Evolutionary conservation across 2,888 invertebrate species (phyloP), one percentile per base, ranked within the genome.

Genomic region (Blastobasis adustella): DNA sequence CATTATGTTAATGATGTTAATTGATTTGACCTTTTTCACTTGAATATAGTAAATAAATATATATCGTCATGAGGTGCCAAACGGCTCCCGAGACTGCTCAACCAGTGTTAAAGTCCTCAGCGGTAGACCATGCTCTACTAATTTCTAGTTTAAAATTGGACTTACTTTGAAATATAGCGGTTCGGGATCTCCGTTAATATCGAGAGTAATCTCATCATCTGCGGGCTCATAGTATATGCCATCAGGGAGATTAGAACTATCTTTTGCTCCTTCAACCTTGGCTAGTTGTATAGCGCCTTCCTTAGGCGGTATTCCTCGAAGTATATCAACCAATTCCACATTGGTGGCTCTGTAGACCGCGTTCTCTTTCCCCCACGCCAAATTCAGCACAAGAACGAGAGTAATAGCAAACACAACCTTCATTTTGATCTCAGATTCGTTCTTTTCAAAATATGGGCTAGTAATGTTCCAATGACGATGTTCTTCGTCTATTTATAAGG

Each of bases 161-260:
- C 67, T 65, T 62, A 72, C 72, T 37, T 68, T 61, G 5, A 60
- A 49, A 51, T 62, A 46, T 37, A 70, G 49, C 52, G 59, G 44
- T 9, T 56, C 54, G 5, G 50, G 45, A 37, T 58, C 61, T 37
- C 40, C 38, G 37, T 10, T 9, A 6, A 7, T 39, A 5, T 48
- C 55, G 5, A 62, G 48, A 3, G 23, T 23, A 23, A 23, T 23
- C 1, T 53, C 61, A n/a, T 59, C 69, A 38, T 75, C 74, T 50
- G 72, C 71, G 1, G 76, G 76, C 44, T 60, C 46, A 39, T 67
- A 76, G 51, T 75, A 77, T 43, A 79, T 63, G 9, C 79, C 78
- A 63, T 79, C 76, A 10, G 70, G 63, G 23, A 23, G 23, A 23
- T 23, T 23, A 3, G 67, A 54, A 7, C 40, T 58, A 1, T 55